Percentiles rank a stretch among this genome's conserved stretches.
Conservation (phyloP, 2,797 vertebrate genomes). For the Typhlichthys subterraneus region DNA sequence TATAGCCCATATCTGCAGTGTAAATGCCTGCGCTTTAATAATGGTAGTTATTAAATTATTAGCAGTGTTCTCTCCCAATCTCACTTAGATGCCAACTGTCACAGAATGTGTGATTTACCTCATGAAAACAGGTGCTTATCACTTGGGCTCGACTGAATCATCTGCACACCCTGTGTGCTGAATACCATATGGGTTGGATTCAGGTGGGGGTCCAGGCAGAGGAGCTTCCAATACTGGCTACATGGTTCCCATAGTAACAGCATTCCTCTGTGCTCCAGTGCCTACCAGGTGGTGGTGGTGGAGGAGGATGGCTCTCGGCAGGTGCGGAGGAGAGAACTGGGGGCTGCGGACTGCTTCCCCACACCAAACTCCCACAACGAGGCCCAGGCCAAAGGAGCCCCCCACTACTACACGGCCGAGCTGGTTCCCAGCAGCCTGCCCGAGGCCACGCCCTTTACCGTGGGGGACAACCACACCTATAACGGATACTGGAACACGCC, state of each 20-base stretch:
- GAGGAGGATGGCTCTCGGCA: slow-evolving; percentile 83
- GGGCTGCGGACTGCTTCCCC: slow-evolving; percentile 87
- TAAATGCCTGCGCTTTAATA: no score
- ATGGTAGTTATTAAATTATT: no score
- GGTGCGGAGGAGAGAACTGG: slow-evolving; percentile 82
- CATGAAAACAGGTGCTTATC: no score
- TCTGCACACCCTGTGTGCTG: no score
- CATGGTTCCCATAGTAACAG: no score
- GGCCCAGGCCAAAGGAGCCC: slow-evolving; percentile 75
- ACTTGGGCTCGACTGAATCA: no score
- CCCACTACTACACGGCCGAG: slow-evolving; percentile 91
- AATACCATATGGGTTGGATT: no score
- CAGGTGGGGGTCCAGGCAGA: no score
- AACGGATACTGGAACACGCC: slow-evolving; percentile 95
- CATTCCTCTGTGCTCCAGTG: slow-evolving; percentile 62
- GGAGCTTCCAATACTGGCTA: no score
- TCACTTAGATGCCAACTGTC: no score
- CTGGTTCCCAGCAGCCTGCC: slow-evolving; percentile 88
- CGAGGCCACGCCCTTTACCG: slow-evolving; percentile 90
- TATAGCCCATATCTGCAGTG: neutral
- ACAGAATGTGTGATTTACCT: no score
- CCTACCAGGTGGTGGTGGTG: slow-evolving; percentile 92
- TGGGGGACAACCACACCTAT: slow-evolving; percentile 97
- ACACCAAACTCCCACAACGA: slow-evolving; percentile 82
- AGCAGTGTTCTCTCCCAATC: no score